Evolutionary conservation across 2,888 invertebrate species (phyloP), one percentile per base, ranked within the genome.

Genomic region (Athalia circularis): DNA sequence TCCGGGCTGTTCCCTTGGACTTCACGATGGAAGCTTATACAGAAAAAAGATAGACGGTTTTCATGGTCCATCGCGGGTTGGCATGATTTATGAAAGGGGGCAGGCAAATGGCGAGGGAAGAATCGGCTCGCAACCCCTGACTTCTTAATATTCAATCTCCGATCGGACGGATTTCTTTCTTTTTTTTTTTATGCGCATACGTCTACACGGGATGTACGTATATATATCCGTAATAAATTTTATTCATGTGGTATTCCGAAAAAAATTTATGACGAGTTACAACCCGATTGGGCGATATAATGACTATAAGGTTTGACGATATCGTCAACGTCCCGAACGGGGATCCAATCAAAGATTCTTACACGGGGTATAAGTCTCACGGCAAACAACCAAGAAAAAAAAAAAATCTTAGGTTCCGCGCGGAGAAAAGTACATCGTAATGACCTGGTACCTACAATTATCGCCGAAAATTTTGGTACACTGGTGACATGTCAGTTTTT

Each of bases 61-160:
- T 80, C 79, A 80, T 78, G 77, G 80, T 70, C 80, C 68, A 78
- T 80, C 77, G 78, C 29, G 29, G 74, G 67, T 67, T 62, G 67
- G 62, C 68, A 65, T 78, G 80, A 80, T 64, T 79, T 79, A 74
- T 72, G 77, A 64, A 67, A 52, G 9, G 59, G 76, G 45, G 77
- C 29, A 29, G 29, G 29, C 80, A 83, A 84, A 86, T 86, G 47
- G 72, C 72, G 47, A 59, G 72, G 72, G 72, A 13, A 72, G 72
- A 7, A 72, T 47, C 47, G 72, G 59, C 45, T 43, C 59, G 47
- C 29, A 59, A n/a, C 72, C 68, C 61, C 70, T 61, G 9, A 50
- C 70, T 77, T 68, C 77, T 77, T 77, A 77, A 77, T 77, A 77
- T 77, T 77, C 77, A 68, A 68, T 77, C 59, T 61, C 67, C 47